These are phyloP conservation scores for Oryzias woworae DNA, from an alignment of 2,113 vertebrate species.

Conservation along the genomic window DNA sequence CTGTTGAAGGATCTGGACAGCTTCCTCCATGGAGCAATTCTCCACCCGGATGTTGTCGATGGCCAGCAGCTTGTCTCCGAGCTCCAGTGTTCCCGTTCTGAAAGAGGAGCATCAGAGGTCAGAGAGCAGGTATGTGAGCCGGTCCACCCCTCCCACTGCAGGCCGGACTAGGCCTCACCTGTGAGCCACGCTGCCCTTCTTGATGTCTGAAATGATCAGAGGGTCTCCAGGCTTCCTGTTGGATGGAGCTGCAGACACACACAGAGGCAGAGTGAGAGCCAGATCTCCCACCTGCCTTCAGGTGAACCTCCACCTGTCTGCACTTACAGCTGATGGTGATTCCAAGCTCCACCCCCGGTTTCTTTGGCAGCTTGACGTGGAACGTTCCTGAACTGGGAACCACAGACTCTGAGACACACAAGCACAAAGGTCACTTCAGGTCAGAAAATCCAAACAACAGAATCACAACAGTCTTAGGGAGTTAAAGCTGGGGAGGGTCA, in stretches of 20 bases:
- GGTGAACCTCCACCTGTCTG: background rate
- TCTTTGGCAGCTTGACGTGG: slow-evolving; percentile 98
- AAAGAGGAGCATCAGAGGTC: background rate
- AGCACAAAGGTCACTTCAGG: background rate
- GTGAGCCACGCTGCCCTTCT: slow-evolving; percentile 98
- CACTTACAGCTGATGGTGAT: slow-evolving; percentile 98
- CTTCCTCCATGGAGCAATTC: slow-evolving; percentile 98
- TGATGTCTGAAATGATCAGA: slow-evolving; percentile 98
- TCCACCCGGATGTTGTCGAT: slow-evolving; percentile 97
- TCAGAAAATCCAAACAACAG: background rate
- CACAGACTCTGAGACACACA: slow-evolving; percentile 85
- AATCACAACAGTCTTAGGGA: background rate
- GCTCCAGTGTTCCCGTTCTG: slow-evolving; percentile 94
- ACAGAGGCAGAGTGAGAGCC: background rate
- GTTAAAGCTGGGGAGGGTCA: no score
- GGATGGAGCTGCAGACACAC: slow-evolving; percentile 85
- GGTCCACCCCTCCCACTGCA: background rate
- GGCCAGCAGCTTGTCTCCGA: slow-evolving; percentile 94
- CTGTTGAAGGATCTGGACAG: slow-evolving; percentile 95
- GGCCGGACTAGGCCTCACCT: slow-evolving; percentile 76
- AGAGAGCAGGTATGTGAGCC: no score
- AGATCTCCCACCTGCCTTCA: no score
- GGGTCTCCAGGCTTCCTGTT: slow-evolving; percentile 94
- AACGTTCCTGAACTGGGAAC: slow-evolving; percentile 98
- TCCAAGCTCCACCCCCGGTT: slow-evolving; percentile 94